Percentiles rank a stretch among this genome's conserved stretches.
These are phyloP conservation scores for Mythimna loreyi DNA, from an alignment of 2,888 invertebrate genomes.

Conservation along the genomic window DNA sequence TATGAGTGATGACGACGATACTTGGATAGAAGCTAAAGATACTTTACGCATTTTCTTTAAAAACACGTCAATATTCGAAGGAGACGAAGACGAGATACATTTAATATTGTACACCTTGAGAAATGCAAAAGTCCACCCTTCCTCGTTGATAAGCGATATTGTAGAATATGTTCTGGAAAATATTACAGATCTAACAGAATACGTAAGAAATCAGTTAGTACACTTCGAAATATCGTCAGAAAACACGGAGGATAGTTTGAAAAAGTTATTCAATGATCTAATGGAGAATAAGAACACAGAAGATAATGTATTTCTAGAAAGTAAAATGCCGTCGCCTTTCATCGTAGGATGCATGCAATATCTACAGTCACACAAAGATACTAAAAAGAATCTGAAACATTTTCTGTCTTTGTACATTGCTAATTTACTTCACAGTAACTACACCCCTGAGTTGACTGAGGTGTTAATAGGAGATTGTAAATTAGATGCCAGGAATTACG, in stretches of 20 bases:
- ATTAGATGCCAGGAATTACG: constrained; percentile 85
- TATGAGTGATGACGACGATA: constrained; percentile 77
- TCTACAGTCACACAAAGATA: constrained; percentile 77
- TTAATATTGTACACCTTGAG: constrained; percentile 91
- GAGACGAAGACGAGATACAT: constrained; percentile 92
- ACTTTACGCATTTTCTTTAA: constrained; percentile 91
- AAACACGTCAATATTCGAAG: constrained; percentile 92
- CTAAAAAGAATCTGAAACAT: constrained; percentile 80
- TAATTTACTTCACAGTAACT: constrained; percentile 92
- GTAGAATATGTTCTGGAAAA: constrained; percentile 82
- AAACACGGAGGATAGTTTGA: constrained; percentile 75
- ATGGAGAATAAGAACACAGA: constrained; percentile 79
- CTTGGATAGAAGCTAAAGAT: constrained; percentile 89
- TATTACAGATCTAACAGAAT: constrained; percentile 76
- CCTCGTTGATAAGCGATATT: constrained; percentile 79
- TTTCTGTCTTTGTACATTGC: constrained; percentile 84
- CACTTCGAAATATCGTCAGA: constrained; percentile 82
- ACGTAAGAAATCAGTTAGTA: constrained; percentile 79
- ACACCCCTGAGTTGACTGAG: constrained; percentile 87
- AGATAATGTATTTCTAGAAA: constrained; percentile 81
- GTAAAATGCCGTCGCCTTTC: constrained; percentile 83
- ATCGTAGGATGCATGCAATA: constrained; percentile 85
- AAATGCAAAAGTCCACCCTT: constrained; percentile 77
- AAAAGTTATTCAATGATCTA: constrained; percentile 82
- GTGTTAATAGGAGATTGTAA: constrained; percentile 87